phyloP scores from a whole-genome alignment of 2,113 vertebrate species.

The Aix galericulata region DNA sequence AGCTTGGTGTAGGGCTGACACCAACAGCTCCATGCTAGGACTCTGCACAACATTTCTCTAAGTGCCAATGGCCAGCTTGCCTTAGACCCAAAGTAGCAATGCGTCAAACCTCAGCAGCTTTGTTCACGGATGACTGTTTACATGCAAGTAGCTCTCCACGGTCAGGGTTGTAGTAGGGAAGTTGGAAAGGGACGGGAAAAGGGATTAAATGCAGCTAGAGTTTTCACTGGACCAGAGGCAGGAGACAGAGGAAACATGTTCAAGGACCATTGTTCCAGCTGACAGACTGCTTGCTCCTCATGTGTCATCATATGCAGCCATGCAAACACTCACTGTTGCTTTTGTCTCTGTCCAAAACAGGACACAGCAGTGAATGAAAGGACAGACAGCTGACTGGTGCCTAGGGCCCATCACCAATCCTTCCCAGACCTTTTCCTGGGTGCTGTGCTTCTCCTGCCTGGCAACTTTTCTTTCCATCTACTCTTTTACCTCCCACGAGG shows the following conservation, averaged over 20 bases:
- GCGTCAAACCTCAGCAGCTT: background rate
- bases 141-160: background rate
- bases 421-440: background rate
- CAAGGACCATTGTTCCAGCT: background rate
- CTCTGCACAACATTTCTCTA: fast-evolving
- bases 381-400: background rate
- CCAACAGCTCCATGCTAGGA: background rate
- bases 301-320: background rate
- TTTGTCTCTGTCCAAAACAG: background rate
- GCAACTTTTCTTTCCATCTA: background rate
- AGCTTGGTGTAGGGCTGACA: background rate
- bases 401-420: background rate
- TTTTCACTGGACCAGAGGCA: background rate
- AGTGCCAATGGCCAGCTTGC: background rate
- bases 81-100: background rate
- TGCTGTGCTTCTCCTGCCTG: background rate
- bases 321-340: background rate
- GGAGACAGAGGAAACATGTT: background rate
- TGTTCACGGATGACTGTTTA: background rate
- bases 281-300: no score
- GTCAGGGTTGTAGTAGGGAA: background rate
- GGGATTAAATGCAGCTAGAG: background rate
- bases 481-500: background rate
- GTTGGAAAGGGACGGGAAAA: background rate
- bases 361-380: no score